Evolutionary conservation across 2,113 vertebrate genomes (phyloP).

Genomic region (Megaceryle maxima): DNA sequence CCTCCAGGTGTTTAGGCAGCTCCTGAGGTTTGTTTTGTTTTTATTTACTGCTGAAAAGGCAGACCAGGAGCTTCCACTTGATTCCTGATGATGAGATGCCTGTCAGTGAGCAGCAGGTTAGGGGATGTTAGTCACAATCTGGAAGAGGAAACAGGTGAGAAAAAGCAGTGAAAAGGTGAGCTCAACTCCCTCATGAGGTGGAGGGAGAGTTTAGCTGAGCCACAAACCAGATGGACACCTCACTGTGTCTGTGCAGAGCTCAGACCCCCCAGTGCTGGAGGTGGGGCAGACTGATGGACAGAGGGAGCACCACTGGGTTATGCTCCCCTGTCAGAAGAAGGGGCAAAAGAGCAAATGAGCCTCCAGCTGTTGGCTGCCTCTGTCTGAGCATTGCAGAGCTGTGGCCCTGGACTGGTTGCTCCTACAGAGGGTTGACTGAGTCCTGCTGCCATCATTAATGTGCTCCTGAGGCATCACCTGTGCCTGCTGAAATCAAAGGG

Average conservation of each 20-base stretch:
- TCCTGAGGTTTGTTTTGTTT: background rate
- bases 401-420: background rate
- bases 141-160: background rate
- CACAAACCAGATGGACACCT: rapidly evolving
- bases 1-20: background rate
- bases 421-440: background rate
- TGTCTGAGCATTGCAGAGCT: too few relatives aligned
- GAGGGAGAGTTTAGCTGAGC: background rate
- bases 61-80: background rate
- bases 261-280: background rate
- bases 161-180: background rate
- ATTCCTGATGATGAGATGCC: background rate
- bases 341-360: background rate
- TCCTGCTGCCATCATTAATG: background rate
- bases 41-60: background rate
- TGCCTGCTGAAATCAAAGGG: background rate
- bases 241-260: background rate
- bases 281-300: background rate
- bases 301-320: background rate
- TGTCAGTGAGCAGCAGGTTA: background rate
- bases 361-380: background rate
- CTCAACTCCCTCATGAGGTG: background rate
- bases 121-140: background rate
- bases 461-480: background rate
- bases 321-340: background rate